Conservation (phyloP, 2,797 vertebrate species). For the Aulostomus chinensis region DNA sequence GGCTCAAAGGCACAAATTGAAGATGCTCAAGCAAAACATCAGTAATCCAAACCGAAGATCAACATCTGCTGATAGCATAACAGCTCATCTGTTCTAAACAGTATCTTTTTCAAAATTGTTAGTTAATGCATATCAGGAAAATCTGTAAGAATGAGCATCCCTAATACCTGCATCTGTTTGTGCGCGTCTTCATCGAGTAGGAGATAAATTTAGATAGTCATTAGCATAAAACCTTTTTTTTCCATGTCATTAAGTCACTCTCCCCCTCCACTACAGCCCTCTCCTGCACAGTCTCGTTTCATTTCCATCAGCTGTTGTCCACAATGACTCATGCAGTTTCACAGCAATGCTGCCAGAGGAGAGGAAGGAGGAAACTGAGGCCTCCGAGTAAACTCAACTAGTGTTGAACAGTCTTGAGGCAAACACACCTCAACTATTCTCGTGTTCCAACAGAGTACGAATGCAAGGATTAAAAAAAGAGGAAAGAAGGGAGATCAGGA, state of each 20-base stretch:
- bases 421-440: not conserved
- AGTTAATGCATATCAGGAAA: too few species aligned
- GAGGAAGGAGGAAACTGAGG: constrained; percentile 10
- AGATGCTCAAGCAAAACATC: too few species aligned
- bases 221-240: constrained; percentile 65
- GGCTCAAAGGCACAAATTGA: too few species aligned
- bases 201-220: constrained; percentile 63
- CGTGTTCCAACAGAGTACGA: constrained; percentile 1
- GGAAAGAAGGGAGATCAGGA: too few species aligned
- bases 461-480: constrained; percentile 32
- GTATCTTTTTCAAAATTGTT: too few species aligned
- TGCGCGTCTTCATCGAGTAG: constrained; percentile 32
- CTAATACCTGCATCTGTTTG: constrained; percentile 16
- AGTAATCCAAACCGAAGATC: too few species aligned
- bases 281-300: constrained; percentile 40
- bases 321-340: constrained; percentile 52
- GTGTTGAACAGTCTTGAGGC: constrained; percentile 3
- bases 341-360: constrained; percentile 3
- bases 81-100: too few species aligned
- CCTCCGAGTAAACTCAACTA: constrained; percentile 15
- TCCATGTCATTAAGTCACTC: constrained; percentile 51
- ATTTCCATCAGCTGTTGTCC: constrained; percentile 44
- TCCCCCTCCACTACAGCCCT: not conserved
- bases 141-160: too few species aligned
- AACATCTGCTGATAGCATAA: too few species aligned